Evolutionary conservation across 2,888 invertebrate species (phyloP), one percentile per base, ranked within the genome.

Genomic region (Physocephala rufipes): DNA sequence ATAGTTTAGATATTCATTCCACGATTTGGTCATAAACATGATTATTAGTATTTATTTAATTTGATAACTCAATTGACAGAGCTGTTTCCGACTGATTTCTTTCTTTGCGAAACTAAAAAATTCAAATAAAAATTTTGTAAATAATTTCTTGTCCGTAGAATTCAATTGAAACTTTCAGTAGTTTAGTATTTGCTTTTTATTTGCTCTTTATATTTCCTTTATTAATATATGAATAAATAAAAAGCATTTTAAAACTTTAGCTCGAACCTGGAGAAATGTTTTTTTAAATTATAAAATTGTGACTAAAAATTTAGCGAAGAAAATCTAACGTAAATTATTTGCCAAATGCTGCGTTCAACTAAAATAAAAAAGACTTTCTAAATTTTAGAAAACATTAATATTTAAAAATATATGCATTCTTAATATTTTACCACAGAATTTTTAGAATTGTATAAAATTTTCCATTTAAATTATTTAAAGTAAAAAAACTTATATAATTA

Each of bases 401-500:
- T 9, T 36, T 36, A 36, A 36, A n/a, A n/a, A n/a, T n/a, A n/a
- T n/a, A n/a, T n/a, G n/a, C n/a, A n/a, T n/a, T n/a, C n/a, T n/a
- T n/a, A n/a, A n/a, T 36, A 36, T 36, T 36, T 36, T n/a, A n/a
- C n/a, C n/a, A 36, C 36, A 36, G 36, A 36, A 36, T 36, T 36
- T 36, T 36, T 36, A 9, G 4, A 36, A 36, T 36, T 36, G 36
- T 36, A 9, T 7, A 36, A 36, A 36, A 36, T 36, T 36, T 4
- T 36, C 36, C 36, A 36, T 36, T 36, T 36, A 7, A 4, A 36
- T 36, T 36, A 36, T 36, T 36, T 36, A 36, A 36, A 36, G 36
- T 36, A 62, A 66, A 49, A 28, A 65, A 49, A 70, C 61, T 70
- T 62, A 69, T 61, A 66, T 62, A 53, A 73, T 70, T 71, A 67